Evolutionary conservation across 2,113 vertebrate species (phyloP), one percentile per base, ranked within the genome.

Genomic region (Paradoxurus hermaphroditus): DNA sequence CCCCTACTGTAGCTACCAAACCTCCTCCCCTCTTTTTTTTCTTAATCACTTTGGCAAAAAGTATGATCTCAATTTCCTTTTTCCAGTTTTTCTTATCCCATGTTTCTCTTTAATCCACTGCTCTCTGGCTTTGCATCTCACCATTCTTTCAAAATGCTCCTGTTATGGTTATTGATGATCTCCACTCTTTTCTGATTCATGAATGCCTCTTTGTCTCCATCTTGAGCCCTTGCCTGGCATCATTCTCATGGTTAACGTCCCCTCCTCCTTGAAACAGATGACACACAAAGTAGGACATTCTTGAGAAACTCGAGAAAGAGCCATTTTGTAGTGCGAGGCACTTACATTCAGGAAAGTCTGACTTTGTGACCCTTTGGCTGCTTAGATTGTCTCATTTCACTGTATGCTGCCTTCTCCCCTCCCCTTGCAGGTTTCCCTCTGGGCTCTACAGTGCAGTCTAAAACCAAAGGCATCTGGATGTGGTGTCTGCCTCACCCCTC

Each of bases 401-500:
- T 18, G 21, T 29, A 36, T 10, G 15, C 29, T 49, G 31, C 16
- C 34, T 53, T 59, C 19, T 63, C 18, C 27, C 11, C 29, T 67
- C 29, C 1, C 46, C 7, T 65, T 56, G 4, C 77, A 98, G 98
- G 98, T 4, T 98, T 98, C 79, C 87, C 97, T 49, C 94, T 98
- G 39, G 98, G 98, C 2, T 95, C 97, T 34, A 98, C 97, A 0
- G 79, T 98, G 15, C 96, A 98, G 90, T 97, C 98, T 9, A 27
- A 98, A 65, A 98, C 98, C 84, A 98, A 98, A 68, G 98, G 98
- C 53, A 98, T 98, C 97, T 98, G 98, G 98, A 98, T 98, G 96
- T 98, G 97, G 97, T 98, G 97, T 46, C 18, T 97, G 7, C 94
- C 97, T 39, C 98, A 98, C n/a, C 98, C 97, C 10, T 11, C 0